A percentile compares a stretch with the other conserved stretches of the same genome.
Conservation (phyloP, 2,113 vertebrate genomes). For the Dissostichus mawsoni region DNA sequence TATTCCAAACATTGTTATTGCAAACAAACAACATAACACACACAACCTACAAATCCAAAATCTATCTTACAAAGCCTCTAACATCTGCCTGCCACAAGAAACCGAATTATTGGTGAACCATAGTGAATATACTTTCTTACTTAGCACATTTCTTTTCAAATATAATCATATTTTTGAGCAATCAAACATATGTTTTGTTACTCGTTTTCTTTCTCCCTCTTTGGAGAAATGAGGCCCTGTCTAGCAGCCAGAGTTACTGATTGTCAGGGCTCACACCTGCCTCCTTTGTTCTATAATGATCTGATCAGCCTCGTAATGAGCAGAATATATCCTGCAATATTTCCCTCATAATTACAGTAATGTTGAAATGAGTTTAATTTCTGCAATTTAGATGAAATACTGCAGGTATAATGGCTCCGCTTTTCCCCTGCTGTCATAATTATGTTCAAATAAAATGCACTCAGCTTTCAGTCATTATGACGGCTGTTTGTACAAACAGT, state of each 20-base stretch:
- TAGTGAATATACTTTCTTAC: too few species aligned
- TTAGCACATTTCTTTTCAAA: not conserved
- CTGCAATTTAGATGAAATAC: conserved; percentile 28
- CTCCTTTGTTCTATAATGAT: not conserved
- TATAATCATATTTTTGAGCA: not conserved
- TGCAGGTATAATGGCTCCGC: conserved; percentile 4
- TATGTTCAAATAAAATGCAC: conserved; percentile 24
- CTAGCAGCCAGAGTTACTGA: conserved; percentile 17
- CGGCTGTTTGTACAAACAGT: conserved; percentile 52
- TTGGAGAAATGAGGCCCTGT: not conserved
- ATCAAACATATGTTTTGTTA: not conserved
- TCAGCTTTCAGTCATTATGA: conserved; percentile 33
- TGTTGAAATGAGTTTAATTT: conserved; percentile 39
- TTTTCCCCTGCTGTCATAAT: conserved; percentile 30
- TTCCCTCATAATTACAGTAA: conserved; percentile 34
- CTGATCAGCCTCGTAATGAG: conserved; percentile 28
- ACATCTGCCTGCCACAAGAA: not conserved
- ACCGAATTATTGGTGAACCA: not conserved
- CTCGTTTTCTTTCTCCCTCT: not conserved
- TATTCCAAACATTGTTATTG: not conserved
- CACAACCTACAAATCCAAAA: not conserved
- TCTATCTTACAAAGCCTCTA: not conserved
- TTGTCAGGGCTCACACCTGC: conserved; percentile 9
- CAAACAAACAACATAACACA: conserved; percentile 15
- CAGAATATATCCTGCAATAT: conserved; percentile 18